phyloP scores from a whole-genome alignment of 2,797 vertebrate genomes.

The Bradypodion ventrale region DNA sequence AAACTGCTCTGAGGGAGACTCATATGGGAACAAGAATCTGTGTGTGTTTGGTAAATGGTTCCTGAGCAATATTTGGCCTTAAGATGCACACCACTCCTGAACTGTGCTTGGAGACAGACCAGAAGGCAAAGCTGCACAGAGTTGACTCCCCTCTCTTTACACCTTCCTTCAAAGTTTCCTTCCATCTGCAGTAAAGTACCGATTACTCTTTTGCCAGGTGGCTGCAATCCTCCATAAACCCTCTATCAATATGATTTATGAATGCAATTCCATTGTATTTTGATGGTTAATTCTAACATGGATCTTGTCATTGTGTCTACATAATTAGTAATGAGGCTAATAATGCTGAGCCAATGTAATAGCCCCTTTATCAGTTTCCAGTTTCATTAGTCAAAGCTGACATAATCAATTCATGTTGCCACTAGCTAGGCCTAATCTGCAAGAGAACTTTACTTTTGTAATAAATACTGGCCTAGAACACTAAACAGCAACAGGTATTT shows the following conservation, averaged over 20 bases:
- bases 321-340: constrained; percentile 66
- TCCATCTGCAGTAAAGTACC: neutral
- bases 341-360: constrained; percentile 56
- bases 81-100: too few relatives aligned
- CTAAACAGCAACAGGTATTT: constrained; percentile 17
- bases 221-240: constrained; percentile 46
- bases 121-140: neutral
- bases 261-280: constrained; percentile 62
- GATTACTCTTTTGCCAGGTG: constrained; percentile 21
- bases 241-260: constrained; percentile 60
- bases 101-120: neutral
- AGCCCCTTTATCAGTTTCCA: constrained; percentile 58
- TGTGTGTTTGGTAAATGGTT: neutral
- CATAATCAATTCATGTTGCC: constrained; percentile 57
- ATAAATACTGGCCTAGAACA: neutral
- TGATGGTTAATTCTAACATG: constrained; percentile 58
- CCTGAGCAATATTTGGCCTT: neutral
- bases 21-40: too few relatives aligned
- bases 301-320: constrained; percentile 57
- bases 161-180: neutral
- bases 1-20: too few relatives aligned
- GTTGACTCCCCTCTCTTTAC: neutral
- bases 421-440: constrained; percentile 20
- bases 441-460: neutral
- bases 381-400: constrained; percentile 55